Base-by-base conservation (phyloP, 2,888 invertebrate species). In the Callimorpha dominula region DNA sequence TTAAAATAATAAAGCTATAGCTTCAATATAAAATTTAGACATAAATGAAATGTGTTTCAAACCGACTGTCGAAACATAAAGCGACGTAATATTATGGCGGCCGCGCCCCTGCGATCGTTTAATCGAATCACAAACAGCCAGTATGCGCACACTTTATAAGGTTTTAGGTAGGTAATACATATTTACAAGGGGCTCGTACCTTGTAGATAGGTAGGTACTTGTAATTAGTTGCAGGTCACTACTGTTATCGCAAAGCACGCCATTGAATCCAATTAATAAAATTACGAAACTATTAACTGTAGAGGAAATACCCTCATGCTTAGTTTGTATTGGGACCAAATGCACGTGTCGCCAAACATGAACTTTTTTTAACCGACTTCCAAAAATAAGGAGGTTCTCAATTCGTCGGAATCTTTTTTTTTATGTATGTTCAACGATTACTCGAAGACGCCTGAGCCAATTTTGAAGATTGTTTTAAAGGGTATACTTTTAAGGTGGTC, bases 61-160 rank as follows among this genome's bases (percentile, higher is more conserved):
- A 72, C 65, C 1, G 40, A 68, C 60, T 67, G 71, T 67, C 31
- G 46, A 76, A 60, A 49, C 64, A 57, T 71, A 75, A 71, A 69
- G 54, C 43, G 49, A 12, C 42, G 52, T 70, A 67, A 60, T 60
- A 31, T 60, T 60, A 60, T 46, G 49, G 60, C 54, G 49, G 69
- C 54, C 60, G 31, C 49, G 68, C 81, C 74, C 49, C 64, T 42
- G 70, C 65, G 42, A 52, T 68, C 68, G 60, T 74, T 73, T 73
- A 72, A 69, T 73, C 72, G 60, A 64, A 63, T 20, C n/a, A 17
- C 46, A 64, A 65, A 70, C 65, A 70, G 14, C 54, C 20, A 54
- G 46, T 65, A 54, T 54, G 43, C 40, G 50, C 49, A 49, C 20
- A 17, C 49, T 50, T 31, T 50, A 65, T 15, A 15, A 8, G 31